Base-by-base conservation (phyloP, 2,888 invertebrate species). In the Augiades crinisus region DNA sequence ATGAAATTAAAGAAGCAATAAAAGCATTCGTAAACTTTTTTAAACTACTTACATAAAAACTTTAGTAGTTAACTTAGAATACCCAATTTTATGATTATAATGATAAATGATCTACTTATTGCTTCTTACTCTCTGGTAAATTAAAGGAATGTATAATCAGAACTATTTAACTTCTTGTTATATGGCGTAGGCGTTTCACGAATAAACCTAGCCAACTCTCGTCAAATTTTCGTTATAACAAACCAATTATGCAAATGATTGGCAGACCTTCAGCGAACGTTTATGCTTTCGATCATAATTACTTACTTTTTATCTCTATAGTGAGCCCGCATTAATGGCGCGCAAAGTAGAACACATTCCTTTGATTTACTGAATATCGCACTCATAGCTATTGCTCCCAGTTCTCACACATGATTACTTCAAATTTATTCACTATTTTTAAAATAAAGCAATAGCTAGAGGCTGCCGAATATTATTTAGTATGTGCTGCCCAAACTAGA, bases 401-500 rank as follows among this genome's bases (percentile, higher is more conserved):
- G 10, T 38, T 27, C 38, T 33, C 16, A 30, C 10, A 52, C 10
- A 38, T 24, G 27, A 44, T 14, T 37, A 49, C 34, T 14, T 36
- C 27, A 49, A 46, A 38, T 22, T 43, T 43, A 34, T 10, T 27
- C 41, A 34, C 41, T 12, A 31, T 19, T 47, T 43, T 46, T 46
- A 45, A 54, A 46, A 40, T 55, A 61, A 62, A 61, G 62, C 69
- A 71, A 70, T 72, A 75, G 71, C 75, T 76, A 71, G 53, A 67
- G 68, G 62, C 60, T 58, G 56, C 61, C 61, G 66, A 65, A 63
- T 61, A 63, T 60, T 53, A 22, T 49, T 50, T 49, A 53, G 34
- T 56, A 56, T 65, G 72, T 68, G 68, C 78, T 79, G 81, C 81
- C 81, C 81, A 74, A 74, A 71, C 67, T 61, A 63, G 61, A 65